A percentile compares a stretch with the other conserved stretches of the same genome.
Evolutionary conservation across 2,888 invertebrate genomes (phyloP).

Genomic region (Eurytoma californica): DNA sequence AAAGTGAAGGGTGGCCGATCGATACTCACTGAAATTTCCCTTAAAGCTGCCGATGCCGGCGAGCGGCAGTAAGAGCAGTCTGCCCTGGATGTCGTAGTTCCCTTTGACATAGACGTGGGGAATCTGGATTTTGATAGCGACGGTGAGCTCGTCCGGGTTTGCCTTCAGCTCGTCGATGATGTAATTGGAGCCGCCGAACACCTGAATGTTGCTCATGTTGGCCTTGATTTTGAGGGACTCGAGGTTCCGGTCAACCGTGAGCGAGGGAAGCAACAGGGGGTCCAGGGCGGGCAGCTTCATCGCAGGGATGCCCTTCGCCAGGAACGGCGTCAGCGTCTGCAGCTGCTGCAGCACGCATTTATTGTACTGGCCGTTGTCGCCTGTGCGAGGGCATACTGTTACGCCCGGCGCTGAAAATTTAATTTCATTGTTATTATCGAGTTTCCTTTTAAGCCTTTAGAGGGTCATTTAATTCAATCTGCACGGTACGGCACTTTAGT

Average conservation of each 20-base stretch:
- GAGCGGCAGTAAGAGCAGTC: conserved; percentile 76
- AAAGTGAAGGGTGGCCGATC: not conserved
- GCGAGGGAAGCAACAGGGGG: conserved; percentile 82
- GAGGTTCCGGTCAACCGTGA: conserved; percentile 83
- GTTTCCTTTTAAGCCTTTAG: too few relatives aligned
- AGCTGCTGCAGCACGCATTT: conserved; percentile 80
- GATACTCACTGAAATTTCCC: conserved; percentile 78
- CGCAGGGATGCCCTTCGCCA: conserved; percentile 82
- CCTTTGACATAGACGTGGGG: conserved; percentile 76
- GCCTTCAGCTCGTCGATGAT: conserved; percentile 77
- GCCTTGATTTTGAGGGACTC: conserved; percentile 84
- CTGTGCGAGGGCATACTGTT: conserved; percentile 64
- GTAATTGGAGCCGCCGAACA: conserved; percentile 81
- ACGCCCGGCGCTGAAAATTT: conserved; percentile 68
- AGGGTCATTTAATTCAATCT: too few relatives aligned
- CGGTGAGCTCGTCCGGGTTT: conserved; percentile 74
- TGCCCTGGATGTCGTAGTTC: conserved; percentile 77
- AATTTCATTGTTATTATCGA: too few relatives aligned
- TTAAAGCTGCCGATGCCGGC: conserved; percentile 76
- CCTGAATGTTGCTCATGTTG: conserved; percentile 81
- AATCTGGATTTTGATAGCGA: conserved; percentile 74
- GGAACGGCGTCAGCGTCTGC: conserved; percentile 78
- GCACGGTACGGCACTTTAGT: too few relatives aligned
- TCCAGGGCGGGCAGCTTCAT: conserved; percentile 84
- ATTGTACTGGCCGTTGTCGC: conserved; percentile 63